Percentiles rank a stretch among this genome's conserved stretches.
Conservation (phyloP, 2,113 vertebrate genomes). For the Coreoperca whiteheadi region DNA sequence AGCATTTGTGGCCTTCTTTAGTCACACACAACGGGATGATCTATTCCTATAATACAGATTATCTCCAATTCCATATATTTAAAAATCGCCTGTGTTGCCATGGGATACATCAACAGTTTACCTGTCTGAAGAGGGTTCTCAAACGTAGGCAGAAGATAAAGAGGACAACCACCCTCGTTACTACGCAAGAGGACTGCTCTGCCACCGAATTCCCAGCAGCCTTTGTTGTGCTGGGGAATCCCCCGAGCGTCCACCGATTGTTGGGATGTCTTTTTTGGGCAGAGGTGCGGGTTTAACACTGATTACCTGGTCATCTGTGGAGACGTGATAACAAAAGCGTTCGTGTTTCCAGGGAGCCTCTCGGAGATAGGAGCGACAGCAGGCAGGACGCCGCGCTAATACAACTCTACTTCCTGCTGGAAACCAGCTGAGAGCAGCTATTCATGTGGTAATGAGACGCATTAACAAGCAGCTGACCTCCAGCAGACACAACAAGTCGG, state of each 20-base stretch:
- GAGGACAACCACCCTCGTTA: not conserved
- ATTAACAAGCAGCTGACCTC: constrained; percentile 40
- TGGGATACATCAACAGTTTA: not conserved
- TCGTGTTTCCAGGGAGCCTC: constrained; percentile 3
- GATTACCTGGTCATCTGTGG: constrained; percentile 38
- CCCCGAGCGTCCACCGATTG: constrained; percentile 3
- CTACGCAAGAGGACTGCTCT: not conserved
- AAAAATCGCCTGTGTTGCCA: not conserved
- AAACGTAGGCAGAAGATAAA: not conserved
- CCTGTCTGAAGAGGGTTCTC: not conserved
- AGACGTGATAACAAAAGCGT: constrained; percentile 34
- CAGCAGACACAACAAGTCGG: constrained; percentile 16
- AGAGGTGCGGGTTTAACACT: constrained; percentile 7
- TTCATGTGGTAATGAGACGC: constrained; percentile 54
- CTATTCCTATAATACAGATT: not conserved
- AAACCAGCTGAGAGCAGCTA: constrained; percentile 33
- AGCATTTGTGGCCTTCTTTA: not conserved
- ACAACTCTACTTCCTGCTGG: constrained; percentile 21
- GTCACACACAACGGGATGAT: not conserved
- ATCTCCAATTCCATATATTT: not conserved
- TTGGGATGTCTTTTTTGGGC: constrained; percentile 3
- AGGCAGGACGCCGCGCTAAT: not conserved
- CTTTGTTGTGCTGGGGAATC: constrained; percentile 23
- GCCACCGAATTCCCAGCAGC: constrained; percentile 10
- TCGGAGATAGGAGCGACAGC: not conserved